A percentile compares a stretch with the other conserved stretches of the same genome.
These are phyloP conservation scores for Hydroisotoma schaefferi DNA, from an alignment of 2,888 invertebrate species.

Conservation along the genomic window DNA sequence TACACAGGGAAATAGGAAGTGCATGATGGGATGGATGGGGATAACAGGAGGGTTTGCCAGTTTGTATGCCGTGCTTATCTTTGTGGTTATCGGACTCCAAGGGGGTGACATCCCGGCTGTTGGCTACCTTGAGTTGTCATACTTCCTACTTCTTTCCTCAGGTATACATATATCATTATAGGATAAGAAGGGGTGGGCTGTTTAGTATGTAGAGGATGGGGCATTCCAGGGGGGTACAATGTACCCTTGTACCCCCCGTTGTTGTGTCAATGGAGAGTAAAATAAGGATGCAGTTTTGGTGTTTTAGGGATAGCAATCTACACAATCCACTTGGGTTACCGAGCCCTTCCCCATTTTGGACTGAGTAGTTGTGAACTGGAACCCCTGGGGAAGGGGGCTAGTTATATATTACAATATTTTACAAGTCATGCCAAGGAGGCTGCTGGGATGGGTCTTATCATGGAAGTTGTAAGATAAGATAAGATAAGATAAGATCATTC, in stretches of 20 bases:
- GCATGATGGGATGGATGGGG: slow-evolving; percentile 29
- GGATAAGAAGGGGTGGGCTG: too few relatives aligned
- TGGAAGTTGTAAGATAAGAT: slow-evolving; percentile 29
- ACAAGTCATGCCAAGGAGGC: slow-evolving; percentile 26
- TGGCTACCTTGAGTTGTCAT: slow-evolving; percentile 3
- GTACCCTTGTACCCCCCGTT: too few relatives aligned
- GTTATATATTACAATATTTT: slow-evolving; percentile 26
- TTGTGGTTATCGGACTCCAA: slow-evolving; percentile 7
- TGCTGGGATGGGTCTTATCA: slow-evolving; percentile 29
- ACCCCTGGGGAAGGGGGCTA: slow-evolving; percentile 34
- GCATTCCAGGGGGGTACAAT: too few relatives aligned
- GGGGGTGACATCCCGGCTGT: not conserved
- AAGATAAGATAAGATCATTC: not conserved
- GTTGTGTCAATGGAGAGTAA: too few relatives aligned
- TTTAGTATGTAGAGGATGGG: too few relatives aligned
- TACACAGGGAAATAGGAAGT: slow-evolving; percentile 26
- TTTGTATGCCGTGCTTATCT: slow-evolving; percentile 20
- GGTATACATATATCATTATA: too few relatives aligned
- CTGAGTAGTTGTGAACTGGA: slow-evolving; percentile 29
- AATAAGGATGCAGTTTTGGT: too few relatives aligned
- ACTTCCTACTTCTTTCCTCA: slow-evolving; percentile 23
- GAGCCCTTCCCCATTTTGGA: slow-evolving; percentile 22
- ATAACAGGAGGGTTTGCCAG: slow-evolving; percentile 15
- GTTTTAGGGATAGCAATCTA: too few relatives aligned
- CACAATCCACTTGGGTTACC: slow-evolving; percentile 20